Evolutionary conservation across 2,113 vertebrate species (phyloP).

Genomic region (Columba livia): DNA sequence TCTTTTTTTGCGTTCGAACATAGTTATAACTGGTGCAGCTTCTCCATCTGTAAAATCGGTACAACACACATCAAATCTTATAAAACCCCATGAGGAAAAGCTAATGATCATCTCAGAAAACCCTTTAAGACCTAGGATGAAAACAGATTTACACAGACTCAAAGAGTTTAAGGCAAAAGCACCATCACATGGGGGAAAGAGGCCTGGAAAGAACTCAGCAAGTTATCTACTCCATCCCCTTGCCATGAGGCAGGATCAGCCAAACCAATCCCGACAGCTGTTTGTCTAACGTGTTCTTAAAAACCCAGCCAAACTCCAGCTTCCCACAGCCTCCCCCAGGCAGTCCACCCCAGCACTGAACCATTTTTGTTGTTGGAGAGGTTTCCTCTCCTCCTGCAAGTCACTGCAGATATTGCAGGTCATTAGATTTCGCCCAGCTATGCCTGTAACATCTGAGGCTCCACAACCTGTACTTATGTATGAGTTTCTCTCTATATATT

Average conservation of each 20-base stretch:
- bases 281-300: constrained; percentile 40
- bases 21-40: neutral
- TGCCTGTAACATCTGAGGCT: fast-evolving
- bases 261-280: constrained; percentile 35
- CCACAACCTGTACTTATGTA: neutral
- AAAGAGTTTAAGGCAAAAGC: constrained; percentile 45
- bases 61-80: neutral
- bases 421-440: neutral
- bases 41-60: neutral
- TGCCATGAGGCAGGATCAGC: constrained; percentile 31
- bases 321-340: neutral
- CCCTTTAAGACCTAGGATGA: constrained; percentile 38
- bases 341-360: neutral
- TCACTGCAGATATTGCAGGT: neutral
- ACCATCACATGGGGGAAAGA: neutral
- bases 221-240: constrained; percentile 20
- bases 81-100: neutral
- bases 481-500: fast-evolving
- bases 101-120: constrained; percentile 48
- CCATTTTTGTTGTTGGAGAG: neutral
- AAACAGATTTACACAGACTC: constrained; percentile 44
- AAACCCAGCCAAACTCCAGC: neutral
- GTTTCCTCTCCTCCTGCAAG: neutral
- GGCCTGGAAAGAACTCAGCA: constrained; percentile 5
- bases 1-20: neutral